These are phyloP conservation scores for Ecliptopera silaceata DNA, from an alignment of 2,888 invertebrate species.

Conservation along the genomic window DNA sequence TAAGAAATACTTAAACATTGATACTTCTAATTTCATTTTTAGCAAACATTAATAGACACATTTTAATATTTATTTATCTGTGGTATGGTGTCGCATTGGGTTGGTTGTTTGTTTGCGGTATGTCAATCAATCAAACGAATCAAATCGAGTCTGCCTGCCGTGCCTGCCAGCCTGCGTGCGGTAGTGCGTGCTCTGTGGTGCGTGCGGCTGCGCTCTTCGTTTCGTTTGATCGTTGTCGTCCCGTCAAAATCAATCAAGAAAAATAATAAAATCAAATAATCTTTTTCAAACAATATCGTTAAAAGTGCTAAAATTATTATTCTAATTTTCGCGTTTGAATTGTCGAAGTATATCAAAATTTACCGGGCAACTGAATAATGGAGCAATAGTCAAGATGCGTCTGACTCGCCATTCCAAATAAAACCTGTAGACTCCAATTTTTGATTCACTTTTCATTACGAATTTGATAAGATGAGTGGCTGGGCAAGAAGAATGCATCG, in stretches of 20 bases:
- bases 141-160: too few relatives aligned
- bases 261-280: conserved; percentile 1
- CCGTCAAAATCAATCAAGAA: conserved; percentile 24
- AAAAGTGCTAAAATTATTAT: neutral
- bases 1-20: too few relatives aligned
- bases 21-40: too few relatives aligned
- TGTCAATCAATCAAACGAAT: too few relatives aligned
- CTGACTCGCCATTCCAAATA: conserved; percentile 23
- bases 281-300: neutral
- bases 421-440: conserved; percentile 32
- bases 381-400: conserved; percentile 38
- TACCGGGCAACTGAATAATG: conserved; percentile 13
- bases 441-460: conserved; percentile 27
- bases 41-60: too few relatives aligned
- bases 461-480: conserved; percentile 87
- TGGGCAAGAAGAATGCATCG: conserved; percentile 97
- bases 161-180: too few relatives aligned
- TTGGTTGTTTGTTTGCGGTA: too few relatives aligned
- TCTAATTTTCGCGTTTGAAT: neutral
- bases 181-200: too few relatives aligned
- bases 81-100: too few relatives aligned
- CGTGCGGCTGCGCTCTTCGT: conserved; percentile 27
- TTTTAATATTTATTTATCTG: too few relatives aligned
- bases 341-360: neutral
- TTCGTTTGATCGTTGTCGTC: neutral